phyloP scores from a whole-genome alignment of 2,888 invertebrate genomes.

The Chymomyza procnemis region DNA sequence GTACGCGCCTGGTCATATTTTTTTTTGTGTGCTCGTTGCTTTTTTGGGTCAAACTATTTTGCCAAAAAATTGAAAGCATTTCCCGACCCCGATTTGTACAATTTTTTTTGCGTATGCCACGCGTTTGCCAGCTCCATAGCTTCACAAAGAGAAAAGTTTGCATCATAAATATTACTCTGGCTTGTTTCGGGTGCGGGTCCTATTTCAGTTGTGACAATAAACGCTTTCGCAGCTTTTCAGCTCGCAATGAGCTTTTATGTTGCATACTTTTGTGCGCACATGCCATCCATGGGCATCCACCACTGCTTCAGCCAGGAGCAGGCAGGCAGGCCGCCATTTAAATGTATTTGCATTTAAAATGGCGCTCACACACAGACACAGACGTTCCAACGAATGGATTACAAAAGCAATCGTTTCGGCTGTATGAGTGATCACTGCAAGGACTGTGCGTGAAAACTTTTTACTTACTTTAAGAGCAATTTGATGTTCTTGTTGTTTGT shows the following conservation, averaged over 20 bases:
- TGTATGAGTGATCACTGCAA: background rate
- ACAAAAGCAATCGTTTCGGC: background rate
- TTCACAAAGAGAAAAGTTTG: slow-evolving; percentile 20
- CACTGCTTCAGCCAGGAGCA: too few species aligned
- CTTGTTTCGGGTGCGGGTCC: slow-evolving; percentile 2
- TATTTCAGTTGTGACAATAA: slow-evolving; percentile 32
- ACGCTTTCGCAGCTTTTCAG: slow-evolving; percentile 17
- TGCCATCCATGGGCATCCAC: background rate
- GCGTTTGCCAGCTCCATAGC: slow-evolving; percentile 34
- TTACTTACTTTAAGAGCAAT: background rate
- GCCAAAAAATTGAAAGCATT: slow-evolving; percentile 7
- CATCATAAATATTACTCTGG: slow-evolving; percentile 30
- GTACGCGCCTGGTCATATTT: background rate
- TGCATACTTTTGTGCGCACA: slow-evolving; percentile 18
- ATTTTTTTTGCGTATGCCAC: background rate
- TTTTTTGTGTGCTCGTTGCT: too few species aligned
- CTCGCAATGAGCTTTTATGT: slow-evolving; percentile 12
- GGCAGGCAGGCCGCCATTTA: slow-evolving; percentile 4
- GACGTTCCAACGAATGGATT: background rate
- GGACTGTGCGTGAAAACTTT: background rate
- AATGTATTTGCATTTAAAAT: slow-evolving; percentile 54
- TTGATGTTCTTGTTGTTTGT: background rate
- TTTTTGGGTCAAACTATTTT: slow-evolving; percentile 1
- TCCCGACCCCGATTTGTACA: background rate
- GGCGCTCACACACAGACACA: too few species aligned